Evolutionary conservation across 2,888 invertebrate genomes (phyloP).

Genomic region (Globia sparganii): DNA sequence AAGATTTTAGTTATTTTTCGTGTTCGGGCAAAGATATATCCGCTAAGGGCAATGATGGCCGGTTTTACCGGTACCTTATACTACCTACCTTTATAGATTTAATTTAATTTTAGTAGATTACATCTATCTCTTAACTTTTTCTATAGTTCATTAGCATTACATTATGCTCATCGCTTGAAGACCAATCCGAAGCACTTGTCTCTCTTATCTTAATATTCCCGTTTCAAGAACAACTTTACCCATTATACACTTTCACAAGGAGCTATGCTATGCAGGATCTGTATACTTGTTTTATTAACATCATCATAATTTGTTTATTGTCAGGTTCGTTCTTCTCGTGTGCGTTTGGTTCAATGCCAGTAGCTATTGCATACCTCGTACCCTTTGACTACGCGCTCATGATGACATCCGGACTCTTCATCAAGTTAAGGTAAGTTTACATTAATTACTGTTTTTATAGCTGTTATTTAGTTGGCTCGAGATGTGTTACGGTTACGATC

Average conservation of each 20-base stretch:
- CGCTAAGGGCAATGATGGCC: too few species aligned
- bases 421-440: constrained; percentile 93
- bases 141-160: too few species aligned
- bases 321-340: constrained; percentile 96
- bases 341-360: constrained; percentile 94
- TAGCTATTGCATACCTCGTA: constrained; percentile 95
- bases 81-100: background rate
- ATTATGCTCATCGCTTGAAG: too few species aligned
- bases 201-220: background rate
- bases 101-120: background rate
- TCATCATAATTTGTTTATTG: background rate
- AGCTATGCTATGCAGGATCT: background rate
- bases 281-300: too few species aligned
- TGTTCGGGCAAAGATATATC: too few species aligned
- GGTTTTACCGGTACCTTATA: too few species aligned
- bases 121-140: background rate
- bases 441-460: background rate
- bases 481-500: background rate
- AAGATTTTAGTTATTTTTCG: too few species aligned
- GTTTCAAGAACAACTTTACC: background rate
- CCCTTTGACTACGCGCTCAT: constrained; percentile 96
- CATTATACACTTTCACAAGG: too few species aligned
- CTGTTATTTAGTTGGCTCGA: background rate
- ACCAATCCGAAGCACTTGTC: background rate
- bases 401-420: constrained; percentile 96